These are phyloP conservation scores for Kradibia gibbosae DNA, from an alignment of 1,140 invertebrate species.

Conservation along the genomic window DNA sequence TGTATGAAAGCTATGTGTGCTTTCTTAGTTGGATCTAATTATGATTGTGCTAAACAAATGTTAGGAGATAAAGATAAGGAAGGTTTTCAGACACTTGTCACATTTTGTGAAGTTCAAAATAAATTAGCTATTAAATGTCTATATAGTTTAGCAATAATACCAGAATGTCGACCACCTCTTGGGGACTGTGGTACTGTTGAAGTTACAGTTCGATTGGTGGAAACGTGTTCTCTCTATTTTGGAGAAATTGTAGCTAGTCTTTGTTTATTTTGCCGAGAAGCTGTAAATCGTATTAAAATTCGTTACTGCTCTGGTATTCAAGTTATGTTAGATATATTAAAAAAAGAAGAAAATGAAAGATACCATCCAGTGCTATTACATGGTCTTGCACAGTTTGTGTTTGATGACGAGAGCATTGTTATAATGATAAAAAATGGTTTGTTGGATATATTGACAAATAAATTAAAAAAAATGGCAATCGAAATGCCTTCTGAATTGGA, in stretches of 20 bases:
- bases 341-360: conserved; percentile 54
- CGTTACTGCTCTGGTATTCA: conserved; percentile 59
- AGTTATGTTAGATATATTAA: conserved; percentile 61
- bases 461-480: conserved; percentile 59
- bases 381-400: conserved; percentile 61
- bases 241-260: conserved; percentile 58
- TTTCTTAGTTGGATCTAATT: conserved; percentile 56
- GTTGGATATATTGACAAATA: conserved; percentile 60
- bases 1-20: conserved; percentile 65
- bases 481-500: conserved; percentile 39
- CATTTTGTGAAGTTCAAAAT: conserved; percentile 52
- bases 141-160: conserved; percentile 60
- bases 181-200: conserved; percentile 61
- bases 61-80: conserved; percentile 55
- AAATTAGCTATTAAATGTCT: conserved; percentile 63
- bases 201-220: conserved; percentile 55
- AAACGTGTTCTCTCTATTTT: conserved; percentile 45
- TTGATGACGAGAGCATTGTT: conserved; percentile 59
- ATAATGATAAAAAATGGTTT: conserved; percentile 66
- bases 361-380: conserved; percentile 62
- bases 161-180: conserved; percentile 61
- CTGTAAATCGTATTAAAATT: conserved; percentile 63
- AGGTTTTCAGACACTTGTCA: conserved; percentile 60
- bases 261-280: conserved; percentile 65
- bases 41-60: conserved; percentile 59